These are phyloP conservation scores for Drosophila peninsularis DNA, from an alignment of 2,888 invertebrate genomes.

Conservation along the genomic window DNA sequence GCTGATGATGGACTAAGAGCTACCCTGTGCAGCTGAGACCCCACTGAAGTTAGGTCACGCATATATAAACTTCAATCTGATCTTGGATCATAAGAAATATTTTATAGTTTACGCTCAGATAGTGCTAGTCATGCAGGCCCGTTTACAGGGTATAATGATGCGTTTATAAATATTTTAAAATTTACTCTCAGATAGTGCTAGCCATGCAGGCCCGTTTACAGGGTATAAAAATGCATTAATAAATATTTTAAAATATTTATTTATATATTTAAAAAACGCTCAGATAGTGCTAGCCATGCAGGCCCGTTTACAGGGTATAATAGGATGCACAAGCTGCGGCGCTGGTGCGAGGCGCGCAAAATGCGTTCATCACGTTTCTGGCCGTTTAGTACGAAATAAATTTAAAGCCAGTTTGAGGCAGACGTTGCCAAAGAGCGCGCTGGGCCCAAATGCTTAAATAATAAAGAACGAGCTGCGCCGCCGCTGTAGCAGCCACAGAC, in stretches of 20 bases:
- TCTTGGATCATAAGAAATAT: no score
- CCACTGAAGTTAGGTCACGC: no score
- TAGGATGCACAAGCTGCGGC: background rate
- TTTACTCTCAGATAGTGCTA: no score
- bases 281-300: no score
- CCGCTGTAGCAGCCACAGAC: slow-evolving; percentile 43
- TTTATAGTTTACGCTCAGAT: no score
- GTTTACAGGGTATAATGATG: slow-evolving; percentile 29
- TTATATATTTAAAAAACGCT: no score
- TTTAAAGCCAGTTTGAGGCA: slow-evolving; percentile 37
- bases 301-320: slow-evolving; percentile 21
- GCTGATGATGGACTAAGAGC: background rate
- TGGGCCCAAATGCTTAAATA: slow-evolving; percentile 43
- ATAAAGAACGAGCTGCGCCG: slow-evolving; percentile 42
- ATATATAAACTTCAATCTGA: background rate
- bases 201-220: background rate
- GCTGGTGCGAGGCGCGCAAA: slow-evolving; percentile 35
- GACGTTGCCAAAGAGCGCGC: slow-evolving; percentile 20
- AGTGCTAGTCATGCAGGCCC: no score
- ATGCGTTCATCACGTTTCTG: slow-evolving; percentile 74
- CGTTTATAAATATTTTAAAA: no score
- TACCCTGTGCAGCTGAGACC: slow-evolving; percentile 11
- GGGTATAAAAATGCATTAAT: no score
- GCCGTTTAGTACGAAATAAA: slow-evolving; percentile 66
- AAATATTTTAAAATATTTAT: no score